These are phyloP conservation scores for Plemyria rubiginata DNA, from an alignment of 2,888 invertebrate species.

Conservation along the genomic window DNA sequence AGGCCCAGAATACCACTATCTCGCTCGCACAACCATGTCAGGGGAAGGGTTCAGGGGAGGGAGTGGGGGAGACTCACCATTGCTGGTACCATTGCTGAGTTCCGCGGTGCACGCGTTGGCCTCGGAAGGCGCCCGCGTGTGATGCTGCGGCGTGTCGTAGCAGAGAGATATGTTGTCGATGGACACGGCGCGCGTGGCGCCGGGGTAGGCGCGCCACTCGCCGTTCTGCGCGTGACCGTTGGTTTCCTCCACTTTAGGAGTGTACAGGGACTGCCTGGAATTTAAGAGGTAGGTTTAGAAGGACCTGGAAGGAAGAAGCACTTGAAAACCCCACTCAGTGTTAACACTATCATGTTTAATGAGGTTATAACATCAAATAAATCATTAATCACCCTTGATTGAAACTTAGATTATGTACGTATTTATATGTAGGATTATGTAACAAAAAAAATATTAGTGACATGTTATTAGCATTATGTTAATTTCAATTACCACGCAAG, in stretches of 20 bases:
- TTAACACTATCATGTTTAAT: too few species aligned
- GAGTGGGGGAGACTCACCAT: constrained; percentile 7
- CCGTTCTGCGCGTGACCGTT: constrained; percentile 65
- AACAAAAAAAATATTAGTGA: background rate
- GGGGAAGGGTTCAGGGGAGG: too few species aligned
- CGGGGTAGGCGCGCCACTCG: constrained; percentile 75
- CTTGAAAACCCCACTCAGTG: too few species aligned
- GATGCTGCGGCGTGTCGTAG: constrained; percentile 72
- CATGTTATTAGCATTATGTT: background rate
- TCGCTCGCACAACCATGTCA: too few species aligned
- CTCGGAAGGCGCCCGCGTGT: constrained; percentile 72
- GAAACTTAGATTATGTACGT: background rate
- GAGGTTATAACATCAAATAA: too few species aligned
- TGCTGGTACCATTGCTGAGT: constrained; percentile 53
- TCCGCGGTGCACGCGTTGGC: constrained; percentile 67
- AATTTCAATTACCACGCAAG: background rate
- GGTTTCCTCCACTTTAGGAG: constrained; percentile 87
- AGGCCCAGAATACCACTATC: too few species aligned
- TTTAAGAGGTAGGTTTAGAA: background rate
- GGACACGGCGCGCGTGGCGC: constrained; percentile 84
- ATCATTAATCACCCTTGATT: too few species aligned
- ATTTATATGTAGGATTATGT: too few species aligned
- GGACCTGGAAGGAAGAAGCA: too few species aligned
- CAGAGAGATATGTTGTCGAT: constrained; percentile 86
- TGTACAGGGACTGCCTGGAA: constrained; percentile 87